phyloP scores from a whole-genome alignment of 1,140 invertebrate genomes.

The Schlechtendalia chinensis region DNA sequence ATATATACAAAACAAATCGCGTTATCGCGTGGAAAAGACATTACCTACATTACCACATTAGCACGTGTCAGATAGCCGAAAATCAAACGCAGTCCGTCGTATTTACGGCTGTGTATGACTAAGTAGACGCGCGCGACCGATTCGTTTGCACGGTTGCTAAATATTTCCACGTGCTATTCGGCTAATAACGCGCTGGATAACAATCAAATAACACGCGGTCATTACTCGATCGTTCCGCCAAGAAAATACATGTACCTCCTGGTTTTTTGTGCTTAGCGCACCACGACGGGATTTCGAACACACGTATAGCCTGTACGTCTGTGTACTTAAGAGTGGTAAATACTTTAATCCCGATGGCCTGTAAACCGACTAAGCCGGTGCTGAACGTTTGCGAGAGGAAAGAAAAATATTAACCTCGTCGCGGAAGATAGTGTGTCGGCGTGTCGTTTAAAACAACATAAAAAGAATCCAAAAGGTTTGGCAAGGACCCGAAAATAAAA shows the following conservation, averaged over 20 bases:
- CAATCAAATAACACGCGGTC: neutral
- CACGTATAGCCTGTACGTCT: neutral
- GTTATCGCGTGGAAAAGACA: too few species aligned
- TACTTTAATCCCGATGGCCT: constrained; percentile 42
- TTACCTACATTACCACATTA: too few species aligned
- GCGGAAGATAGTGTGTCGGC: neutral
- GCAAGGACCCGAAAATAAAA: neutral
- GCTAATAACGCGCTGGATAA: too few species aligned
- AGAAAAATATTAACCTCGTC: constrained; percentile 27
- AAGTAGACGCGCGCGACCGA: too few species aligned
- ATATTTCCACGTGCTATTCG: too few species aligned
- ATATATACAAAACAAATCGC: too few species aligned
- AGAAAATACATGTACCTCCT: neutral
- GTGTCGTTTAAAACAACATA: constrained; percentile 18
- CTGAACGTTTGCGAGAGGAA: constrained; percentile 7
- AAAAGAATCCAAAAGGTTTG: constrained; percentile 1
- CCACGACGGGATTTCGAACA: constrained; percentile 22
- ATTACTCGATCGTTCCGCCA: constrained; percentile 8
- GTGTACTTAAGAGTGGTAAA: constrained; percentile 33
- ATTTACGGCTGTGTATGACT: too few species aligned
- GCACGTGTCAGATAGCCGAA: too few species aligned
- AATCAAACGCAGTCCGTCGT: too few species aligned
- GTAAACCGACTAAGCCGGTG: constrained; percentile 37
- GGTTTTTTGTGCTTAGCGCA: constrained; percentile 16
- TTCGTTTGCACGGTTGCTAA: too few species aligned